These are phyloP conservation scores for Danionella cerebrum DNA, from an alignment of 2,113 vertebrate species.

Conservation along the genomic window DNA sequence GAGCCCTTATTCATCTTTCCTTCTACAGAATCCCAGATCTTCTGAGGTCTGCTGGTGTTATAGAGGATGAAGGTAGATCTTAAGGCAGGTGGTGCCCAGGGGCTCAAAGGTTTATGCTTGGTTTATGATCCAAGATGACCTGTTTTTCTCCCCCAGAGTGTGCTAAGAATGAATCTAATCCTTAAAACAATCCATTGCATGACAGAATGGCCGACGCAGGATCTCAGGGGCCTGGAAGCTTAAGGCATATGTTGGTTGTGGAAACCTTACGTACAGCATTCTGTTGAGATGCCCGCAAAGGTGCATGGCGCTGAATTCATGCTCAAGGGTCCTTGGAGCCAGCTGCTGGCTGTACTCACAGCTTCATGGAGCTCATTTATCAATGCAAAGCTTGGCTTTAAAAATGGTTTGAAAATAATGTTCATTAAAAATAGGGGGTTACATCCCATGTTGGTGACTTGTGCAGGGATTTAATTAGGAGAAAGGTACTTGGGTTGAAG, in stretches of 20 bases:
- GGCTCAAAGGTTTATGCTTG: constrained; percentile 23
- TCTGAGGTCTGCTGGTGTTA: not conserved
- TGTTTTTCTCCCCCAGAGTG: not conserved
- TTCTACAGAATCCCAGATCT: not conserved
- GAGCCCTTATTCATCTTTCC: not conserved
- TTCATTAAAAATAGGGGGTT: too few species aligned
- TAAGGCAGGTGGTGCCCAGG: not conserved
- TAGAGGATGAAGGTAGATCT: not conserved
- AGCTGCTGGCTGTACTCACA: constrained; percentile 23
- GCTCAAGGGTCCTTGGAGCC: constrained; percentile 14
- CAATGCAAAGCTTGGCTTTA: constrained; percentile 1
- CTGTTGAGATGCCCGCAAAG: not conserved
- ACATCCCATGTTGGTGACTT: too few species aligned
- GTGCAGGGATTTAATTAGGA: too few species aligned
- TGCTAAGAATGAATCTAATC: not conserved
- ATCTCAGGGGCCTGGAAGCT: constrained; percentile 17
- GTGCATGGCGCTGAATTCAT: constrained; percentile 4
- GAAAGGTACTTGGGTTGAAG: too few species aligned
- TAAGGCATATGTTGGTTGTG: constrained; percentile 3
- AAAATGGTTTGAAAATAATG: too few species aligned
- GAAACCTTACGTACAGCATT: constrained; percentile 1
- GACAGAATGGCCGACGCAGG: constrained; percentile 9
- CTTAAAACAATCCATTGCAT: constrained; percentile 10
- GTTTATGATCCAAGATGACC: constrained; percentile 19
- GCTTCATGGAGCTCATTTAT: constrained; percentile 27